phyloP scores from a whole-genome alignment of 2,888 invertebrate species.

The Tanytarsus gracilentus region DNA sequence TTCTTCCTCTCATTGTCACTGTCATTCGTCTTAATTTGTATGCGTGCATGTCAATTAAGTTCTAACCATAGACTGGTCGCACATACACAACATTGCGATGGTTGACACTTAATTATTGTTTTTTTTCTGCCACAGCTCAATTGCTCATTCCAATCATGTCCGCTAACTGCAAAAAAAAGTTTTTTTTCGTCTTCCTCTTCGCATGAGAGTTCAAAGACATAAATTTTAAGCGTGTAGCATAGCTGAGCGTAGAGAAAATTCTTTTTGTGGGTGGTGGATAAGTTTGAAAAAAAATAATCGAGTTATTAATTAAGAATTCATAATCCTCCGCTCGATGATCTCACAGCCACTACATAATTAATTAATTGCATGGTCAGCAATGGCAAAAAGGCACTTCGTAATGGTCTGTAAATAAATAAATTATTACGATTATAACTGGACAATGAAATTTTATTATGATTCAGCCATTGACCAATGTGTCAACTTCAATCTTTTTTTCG shows the following conservation, averaged over 20 bases:
- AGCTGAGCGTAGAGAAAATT: too few relatives aligned
- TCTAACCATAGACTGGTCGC: neutral
- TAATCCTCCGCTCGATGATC: too few relatives aligned
- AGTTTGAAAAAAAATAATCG: conserved; percentile 1
- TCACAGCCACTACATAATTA: conserved; percentile 22
- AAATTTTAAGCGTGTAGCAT: too few relatives aligned
- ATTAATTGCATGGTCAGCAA: too few relatives aligned
- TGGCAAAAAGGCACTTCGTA: too few relatives aligned
- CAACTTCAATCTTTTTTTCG: too few relatives aligned
- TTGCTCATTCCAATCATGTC: conserved; percentile 18
- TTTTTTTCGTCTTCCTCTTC: conserved; percentile 6
- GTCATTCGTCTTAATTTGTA: conserved; percentile 20
- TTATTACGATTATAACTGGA: too few relatives aligned
- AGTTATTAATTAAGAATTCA: conserved; percentile 27
- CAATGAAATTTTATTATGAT: too few relatives aligned
- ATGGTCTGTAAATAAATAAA: too few relatives aligned
- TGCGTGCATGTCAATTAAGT: conserved; percentile 7
- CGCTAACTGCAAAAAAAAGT: conserved; percentile 20
- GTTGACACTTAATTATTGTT: conserved; percentile 17
- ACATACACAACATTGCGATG: neutral
- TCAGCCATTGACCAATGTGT: too few relatives aligned
- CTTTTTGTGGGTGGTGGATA: neutral
- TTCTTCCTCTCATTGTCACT: neutral
- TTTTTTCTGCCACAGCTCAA: conserved; percentile 1
- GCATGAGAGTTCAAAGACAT: neutral